phyloP scores from a whole-genome alignment of 2,797 vertebrate species.

The Lagorchestes hirsutus region DNA sequence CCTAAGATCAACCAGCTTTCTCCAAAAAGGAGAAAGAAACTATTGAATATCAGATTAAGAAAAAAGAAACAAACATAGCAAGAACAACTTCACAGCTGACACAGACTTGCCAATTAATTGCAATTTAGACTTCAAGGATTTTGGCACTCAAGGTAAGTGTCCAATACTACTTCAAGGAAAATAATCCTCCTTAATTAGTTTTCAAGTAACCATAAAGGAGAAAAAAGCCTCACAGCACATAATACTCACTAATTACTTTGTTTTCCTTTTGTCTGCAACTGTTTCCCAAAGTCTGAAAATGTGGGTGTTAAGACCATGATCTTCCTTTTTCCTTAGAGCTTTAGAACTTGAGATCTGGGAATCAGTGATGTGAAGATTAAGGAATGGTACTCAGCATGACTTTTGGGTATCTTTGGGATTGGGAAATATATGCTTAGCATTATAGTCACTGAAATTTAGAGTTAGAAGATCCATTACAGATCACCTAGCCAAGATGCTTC shows the following conservation, averaged over 20 bases:
- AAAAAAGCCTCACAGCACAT: neutral
- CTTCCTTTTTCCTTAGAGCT: conserved; percentile 26
- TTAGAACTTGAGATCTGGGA: conserved; percentile 36
- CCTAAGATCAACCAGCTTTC: neutral
- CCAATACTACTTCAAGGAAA: conserved; percentile 27
- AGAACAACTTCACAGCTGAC: neutral
- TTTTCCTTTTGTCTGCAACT: conserved; percentile 38
- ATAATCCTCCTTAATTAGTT: conserved; percentile 47
- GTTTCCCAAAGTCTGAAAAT: conserved; percentile 55
- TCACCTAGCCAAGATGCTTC: neutral
- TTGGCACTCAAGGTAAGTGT: neutral
- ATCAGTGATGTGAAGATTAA: neutral
- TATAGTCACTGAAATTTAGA: neutral
- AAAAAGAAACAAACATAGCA: neutral
- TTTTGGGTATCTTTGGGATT: neutral
- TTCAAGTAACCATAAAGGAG: conserved; percentile 32
- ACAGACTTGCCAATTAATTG: neutral
- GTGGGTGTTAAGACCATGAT: neutral
- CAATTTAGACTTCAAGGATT: neutral
- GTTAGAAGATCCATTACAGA: neutral
- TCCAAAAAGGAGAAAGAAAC: neutral
- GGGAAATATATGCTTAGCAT: neutral
- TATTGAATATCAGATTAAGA: neutral
- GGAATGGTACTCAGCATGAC: neutral
- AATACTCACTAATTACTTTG: conserved; percentile 43